A percentile compares a stretch with the other conserved stretches of the same genome.
Conservation (phyloP, 2,888 invertebrate species). For the Tupiocoris notatus region DNA sequence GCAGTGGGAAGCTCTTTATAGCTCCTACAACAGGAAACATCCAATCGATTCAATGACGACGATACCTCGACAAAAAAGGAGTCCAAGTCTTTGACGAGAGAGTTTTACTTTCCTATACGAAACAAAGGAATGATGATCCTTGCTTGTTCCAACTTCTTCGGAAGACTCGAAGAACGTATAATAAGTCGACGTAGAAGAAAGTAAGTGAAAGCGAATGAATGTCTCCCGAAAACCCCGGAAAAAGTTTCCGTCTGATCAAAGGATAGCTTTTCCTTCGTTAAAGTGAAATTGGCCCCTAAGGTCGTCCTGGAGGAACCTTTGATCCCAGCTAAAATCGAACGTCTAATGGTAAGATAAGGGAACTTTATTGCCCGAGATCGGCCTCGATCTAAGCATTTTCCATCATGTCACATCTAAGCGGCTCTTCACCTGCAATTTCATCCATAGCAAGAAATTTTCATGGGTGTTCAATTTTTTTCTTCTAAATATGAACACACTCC, state of each 20-base stretch:
- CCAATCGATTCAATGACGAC: neutral
- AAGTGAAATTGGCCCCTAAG: neutral
- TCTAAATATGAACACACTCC: too few relatives aligned
- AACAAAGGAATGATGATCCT: neutral
- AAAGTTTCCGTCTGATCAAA: neutral
- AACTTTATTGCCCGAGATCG: too few relatives aligned
- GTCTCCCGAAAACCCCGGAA: neutral
- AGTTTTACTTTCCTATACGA: neutral
- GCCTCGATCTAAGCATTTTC: too few relatives aligned
- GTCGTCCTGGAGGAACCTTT: neutral
- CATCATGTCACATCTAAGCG: too few relatives aligned
- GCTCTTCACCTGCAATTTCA: too few relatives aligned
- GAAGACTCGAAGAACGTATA: neutral
- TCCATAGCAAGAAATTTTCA: too few relatives aligned
- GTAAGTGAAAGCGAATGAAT: neutral
- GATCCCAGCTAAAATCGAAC: neutral
- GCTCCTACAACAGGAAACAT: neutral
- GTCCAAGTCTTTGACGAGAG: neutral
- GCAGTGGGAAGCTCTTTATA: neutral
- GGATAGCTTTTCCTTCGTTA: neutral
- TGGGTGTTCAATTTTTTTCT: too few relatives aligned
- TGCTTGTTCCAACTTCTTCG: neutral
- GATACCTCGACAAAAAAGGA: neutral
- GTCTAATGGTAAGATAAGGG: neutral
- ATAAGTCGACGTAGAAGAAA: neutral